A percentile compares a stretch with the other conserved stretches of the same genome.
Evolutionary conservation across 2,113 vertebrate species (phyloP).

Genomic region (Baryphthengus martii): DNA sequence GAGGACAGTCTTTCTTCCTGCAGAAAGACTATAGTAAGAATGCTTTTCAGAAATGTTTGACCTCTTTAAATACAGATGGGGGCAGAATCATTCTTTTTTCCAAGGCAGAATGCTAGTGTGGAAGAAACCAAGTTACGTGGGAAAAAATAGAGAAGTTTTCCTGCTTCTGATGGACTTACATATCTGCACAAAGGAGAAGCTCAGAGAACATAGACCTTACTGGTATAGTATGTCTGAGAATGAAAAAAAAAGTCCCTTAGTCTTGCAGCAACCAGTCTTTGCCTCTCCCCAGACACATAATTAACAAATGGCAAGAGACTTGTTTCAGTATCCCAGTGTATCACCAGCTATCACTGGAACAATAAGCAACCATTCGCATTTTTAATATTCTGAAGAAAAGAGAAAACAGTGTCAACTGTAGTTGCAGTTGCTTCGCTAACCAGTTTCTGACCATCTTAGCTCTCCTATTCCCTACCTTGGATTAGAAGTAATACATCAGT

Average conservation of each 20-base stretch:
- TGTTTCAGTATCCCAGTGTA: not conserved
- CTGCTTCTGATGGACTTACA: not conserved
- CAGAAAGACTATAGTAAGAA: not conserved
- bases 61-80: not conserved
- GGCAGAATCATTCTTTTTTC: not conserved
- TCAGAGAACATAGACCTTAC: fast-evolving
- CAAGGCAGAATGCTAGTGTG: not conserved
- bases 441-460: not conserved
- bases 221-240: not conserved
- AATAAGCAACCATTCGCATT: not conserved
- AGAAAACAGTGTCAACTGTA: not conserved
- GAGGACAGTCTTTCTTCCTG: not conserved
- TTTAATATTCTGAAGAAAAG: not conserved
- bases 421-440: not conserved
- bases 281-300: not conserved
- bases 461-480: not conserved
- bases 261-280: not conserved
- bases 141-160: not conserved
- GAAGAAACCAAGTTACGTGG: not conserved
- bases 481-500: not conserved
- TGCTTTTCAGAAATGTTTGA: not conserved
- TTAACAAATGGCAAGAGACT: not conserved
- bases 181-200: not conserved
- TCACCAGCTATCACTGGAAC: not conserved
- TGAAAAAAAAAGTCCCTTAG: not conserved